Evolutionary conservation across 2,797 vertebrate species (phyloP).

Genomic region (Heterohyrax brucei): DNA sequence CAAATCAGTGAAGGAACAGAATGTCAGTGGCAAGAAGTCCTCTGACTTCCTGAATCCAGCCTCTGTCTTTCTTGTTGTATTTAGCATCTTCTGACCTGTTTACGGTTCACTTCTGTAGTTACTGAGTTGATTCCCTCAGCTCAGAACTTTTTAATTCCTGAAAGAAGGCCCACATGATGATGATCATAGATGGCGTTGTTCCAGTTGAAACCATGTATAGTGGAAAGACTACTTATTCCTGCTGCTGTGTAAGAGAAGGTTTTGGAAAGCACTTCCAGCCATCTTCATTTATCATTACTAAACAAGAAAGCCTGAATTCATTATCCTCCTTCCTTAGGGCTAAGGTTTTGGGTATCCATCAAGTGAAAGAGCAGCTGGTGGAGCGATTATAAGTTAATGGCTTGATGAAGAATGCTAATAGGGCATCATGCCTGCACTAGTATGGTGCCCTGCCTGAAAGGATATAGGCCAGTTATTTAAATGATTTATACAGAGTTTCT

Average conservation of each 20-base stretch:
- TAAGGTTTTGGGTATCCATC: slow-evolving; percentile 67
- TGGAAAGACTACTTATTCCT: slow-evolving; percentile 58
- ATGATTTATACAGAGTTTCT: slow-evolving; percentile 72
- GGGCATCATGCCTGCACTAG: slow-evolving; percentile 74
- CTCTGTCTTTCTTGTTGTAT: background rate
- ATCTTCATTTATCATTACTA: background rate
- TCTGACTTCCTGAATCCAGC: background rate
- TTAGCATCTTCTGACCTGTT: slow-evolving; percentile 10
- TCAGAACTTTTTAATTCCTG: background rate
- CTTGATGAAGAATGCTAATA: slow-evolving; percentile 78
- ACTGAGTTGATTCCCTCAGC: slow-evolving; percentile 5
- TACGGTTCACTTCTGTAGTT: slow-evolving; percentile 4
- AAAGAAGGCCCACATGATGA: background rate
- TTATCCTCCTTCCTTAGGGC: background rate
- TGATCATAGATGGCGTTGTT: background rate
- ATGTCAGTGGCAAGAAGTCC: background rate
- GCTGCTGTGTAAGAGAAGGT: background rate
- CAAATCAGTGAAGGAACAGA: slow-evolving; percentile 1
- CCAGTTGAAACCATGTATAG: slow-evolving; percentile 52
- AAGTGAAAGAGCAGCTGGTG: slow-evolving; percentile 72
- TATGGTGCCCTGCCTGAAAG: slow-evolving; percentile 77
- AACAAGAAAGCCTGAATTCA: slow-evolving; percentile 7
- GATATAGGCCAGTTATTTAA: slow-evolving; percentile 70
- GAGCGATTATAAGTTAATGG: slow-evolving; percentile 53
- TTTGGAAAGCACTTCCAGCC: background rate